Evolutionary conservation across 2,113 vertebrate species (phyloP).

Genomic region (Hoplias malabaricus): DNA sequence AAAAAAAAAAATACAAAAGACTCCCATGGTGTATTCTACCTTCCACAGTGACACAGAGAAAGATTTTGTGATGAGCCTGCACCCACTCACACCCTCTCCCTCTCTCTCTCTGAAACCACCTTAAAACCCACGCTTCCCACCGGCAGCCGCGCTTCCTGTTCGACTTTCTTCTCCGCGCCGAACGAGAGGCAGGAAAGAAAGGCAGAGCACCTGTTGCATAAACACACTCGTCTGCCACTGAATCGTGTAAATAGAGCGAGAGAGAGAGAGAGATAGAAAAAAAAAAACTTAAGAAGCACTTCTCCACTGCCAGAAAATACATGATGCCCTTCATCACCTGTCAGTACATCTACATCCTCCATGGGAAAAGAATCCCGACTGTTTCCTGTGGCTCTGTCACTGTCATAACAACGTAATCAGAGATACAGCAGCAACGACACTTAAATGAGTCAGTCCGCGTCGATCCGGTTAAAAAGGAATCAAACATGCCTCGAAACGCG

Average conservation of each 20-base stretch:
- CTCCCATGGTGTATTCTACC: not conserved
- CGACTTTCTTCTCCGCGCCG: slow-evolving; percentile 41
- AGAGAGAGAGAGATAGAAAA: not conserved
- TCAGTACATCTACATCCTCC: not conserved
- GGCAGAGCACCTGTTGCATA: not conserved
- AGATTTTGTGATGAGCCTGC: slow-evolving; percentile 2
- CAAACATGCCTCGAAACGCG: too few relatives aligned
- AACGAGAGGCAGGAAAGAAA: slow-evolving; percentile 18
- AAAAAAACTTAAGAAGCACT: too few relatives aligned
- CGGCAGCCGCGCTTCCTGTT: slow-evolving; percentile 23
- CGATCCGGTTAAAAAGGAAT: too few relatives aligned
- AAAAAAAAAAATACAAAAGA: not conserved
- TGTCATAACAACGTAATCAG: too few relatives aligned
- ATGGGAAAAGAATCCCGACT: not conserved
- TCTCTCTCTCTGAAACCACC: slow-evolving; percentile 33
- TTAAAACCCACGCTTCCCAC: slow-evolving; percentile 35
- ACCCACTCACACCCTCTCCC: slow-evolving; percentile 18
- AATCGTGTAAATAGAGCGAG: not conserved
- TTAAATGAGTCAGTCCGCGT: too few relatives aligned
- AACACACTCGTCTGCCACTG: not conserved
- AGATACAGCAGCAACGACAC: too few relatives aligned
- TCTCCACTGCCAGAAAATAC: not conserved
- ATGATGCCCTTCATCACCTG: not conserved
- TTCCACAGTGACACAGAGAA: not conserved
- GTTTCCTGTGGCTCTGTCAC: not conserved